Conservation (phyloP, 2,888 invertebrate species). For the Torymus auratus region DNA sequence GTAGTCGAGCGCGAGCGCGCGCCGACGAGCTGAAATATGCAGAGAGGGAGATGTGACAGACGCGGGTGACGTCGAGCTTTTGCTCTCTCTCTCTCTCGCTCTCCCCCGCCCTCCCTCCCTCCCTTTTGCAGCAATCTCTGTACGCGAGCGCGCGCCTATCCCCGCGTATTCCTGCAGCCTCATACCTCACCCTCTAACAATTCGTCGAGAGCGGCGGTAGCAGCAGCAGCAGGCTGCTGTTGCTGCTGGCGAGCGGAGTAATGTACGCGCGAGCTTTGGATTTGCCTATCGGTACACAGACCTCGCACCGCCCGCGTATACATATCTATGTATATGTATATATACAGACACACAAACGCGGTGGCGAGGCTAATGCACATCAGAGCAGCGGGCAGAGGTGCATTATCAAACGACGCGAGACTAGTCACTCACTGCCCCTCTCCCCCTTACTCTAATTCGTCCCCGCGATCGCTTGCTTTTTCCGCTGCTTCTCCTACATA, state of each 20-base stretch:
- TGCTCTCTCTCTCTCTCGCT: constrained; percentile 10
- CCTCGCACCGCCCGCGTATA: neutral
- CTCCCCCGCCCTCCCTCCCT: neutral
- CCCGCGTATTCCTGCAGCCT: neutral
- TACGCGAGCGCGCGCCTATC: neutral
- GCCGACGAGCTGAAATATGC: constrained; percentile 41
- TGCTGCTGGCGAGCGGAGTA: neutral
- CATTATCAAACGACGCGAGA: too few species aligned
- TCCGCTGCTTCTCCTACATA: too few species aligned
- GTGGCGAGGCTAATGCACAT: too few species aligned
- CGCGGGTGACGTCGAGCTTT: constrained; percentile 32
- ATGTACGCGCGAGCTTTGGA: constrained; percentile 8
- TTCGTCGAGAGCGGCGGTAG: neutral
- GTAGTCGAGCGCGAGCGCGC: constrained; percentile 1
- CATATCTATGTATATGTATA: too few species aligned
- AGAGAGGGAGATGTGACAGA: constrained; percentile 38
- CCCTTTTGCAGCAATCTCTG: constrained; percentile 28
- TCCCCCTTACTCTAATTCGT: too few species aligned
- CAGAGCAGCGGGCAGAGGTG: too few species aligned
- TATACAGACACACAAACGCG: too few species aligned
- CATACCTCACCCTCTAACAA: constrained; percentile 3
- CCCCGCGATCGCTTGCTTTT: too few species aligned
- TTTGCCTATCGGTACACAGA: neutral
- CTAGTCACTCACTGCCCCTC: too few species aligned
- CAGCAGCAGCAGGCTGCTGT: neutral